Evolutionary conservation across 1,140 invertebrate genomes (phyloP), one percentile per base, ranked within the genome.

Genomic region (Cecropterus lyciades): DNA sequence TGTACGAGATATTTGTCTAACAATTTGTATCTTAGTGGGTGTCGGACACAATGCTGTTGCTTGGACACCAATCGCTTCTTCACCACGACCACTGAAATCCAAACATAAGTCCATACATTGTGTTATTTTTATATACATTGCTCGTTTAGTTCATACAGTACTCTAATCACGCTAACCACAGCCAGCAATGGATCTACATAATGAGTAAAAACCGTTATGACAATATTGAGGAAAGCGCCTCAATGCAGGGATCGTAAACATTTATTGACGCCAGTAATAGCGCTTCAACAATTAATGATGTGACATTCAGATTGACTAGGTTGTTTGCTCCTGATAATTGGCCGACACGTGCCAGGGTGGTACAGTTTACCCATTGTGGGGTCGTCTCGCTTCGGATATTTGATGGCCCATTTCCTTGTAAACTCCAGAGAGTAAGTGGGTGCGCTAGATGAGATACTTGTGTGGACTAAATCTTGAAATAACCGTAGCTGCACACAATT

Each of bases 241-340:
- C 40, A 10, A 16, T 43, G 37, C 14, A 63, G 43, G 62, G 45
- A 33, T 62, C 67, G 67, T 69, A 69, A 69, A 65, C 60, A 65
- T 69, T 69, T 64, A 69, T 63, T 49, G 60, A 63, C 62, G 46
- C 48, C 13, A 42, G 63, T 65, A 65, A 69, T 53, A 49, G 59
- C 59, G 42, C 37, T 55, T 57, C 55, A 69, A 63, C 60, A 57
- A 59, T 69, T 65, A 69, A 52, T 52, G 60, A 69, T 51, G 67
- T 49, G 48, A 59, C 52, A 56, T 55, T 64, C 48, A 57, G 55
- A 69, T 69, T 69, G 53, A 59, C 60, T 69, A 30, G 46, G 45
- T 65, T 63, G 67, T 69, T 69, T 69, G 67, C 55, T 49, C 67
- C 53, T 63, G 53, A 69, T 69, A 69, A 65, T 69, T 69, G 67